Percentiles rank a stretch among this genome's conserved stretches.
These are phyloP conservation scores for Acrobasis repandana DNA, from an alignment of 2,888 invertebrate species.

Conservation along the genomic window DNA sequence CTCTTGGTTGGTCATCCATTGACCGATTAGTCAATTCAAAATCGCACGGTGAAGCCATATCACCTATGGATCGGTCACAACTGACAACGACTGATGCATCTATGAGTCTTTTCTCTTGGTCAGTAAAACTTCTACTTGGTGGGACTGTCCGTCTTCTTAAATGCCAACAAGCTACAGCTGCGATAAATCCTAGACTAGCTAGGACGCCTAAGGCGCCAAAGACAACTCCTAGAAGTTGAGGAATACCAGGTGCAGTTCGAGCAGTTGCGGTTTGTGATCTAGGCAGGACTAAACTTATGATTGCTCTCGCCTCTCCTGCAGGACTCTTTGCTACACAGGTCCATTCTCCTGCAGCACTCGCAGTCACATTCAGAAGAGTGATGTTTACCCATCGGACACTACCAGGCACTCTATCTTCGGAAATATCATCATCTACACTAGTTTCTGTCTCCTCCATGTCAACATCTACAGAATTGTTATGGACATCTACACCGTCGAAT, in stretches of 20 bases:
- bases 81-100: constrained; percentile 88
- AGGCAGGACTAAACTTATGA: constrained; percentile 81
- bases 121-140: constrained; percentile 88
- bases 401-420: constrained; percentile 72
- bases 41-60: constrained; percentile 82
- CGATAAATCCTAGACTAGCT: constrained; percentile 85
- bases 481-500: constrained; percentile 85
- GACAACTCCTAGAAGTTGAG: constrained; percentile 88
- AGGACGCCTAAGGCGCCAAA: constrained; percentile 88
- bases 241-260: constrained; percentile 88
- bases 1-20: constrained; percentile 68
- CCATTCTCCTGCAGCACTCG: constrained; percentile 92
- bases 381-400: constrained; percentile 89
- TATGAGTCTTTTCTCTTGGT: constrained; percentile 93
- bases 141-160: constrained; percentile 88
- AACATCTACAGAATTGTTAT: constrained; percentile 72
- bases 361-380: constrained; percentile 91
- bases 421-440: constrained; percentile 61
- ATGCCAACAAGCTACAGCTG: constrained; percentile 82
- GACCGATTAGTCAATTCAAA: constrained; percentile 76
- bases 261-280: constrained; percentile 89
- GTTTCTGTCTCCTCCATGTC: constrained; percentile 76
- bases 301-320: constrained; percentile 84
- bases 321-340: constrained; percentile 90
- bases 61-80: constrained; percentile 86